Evolutionary conservation across 2,888 invertebrate genomes (phyloP), one percentile per base, ranked within the genome.

Genomic region (Melitaea athalia): DNA sequence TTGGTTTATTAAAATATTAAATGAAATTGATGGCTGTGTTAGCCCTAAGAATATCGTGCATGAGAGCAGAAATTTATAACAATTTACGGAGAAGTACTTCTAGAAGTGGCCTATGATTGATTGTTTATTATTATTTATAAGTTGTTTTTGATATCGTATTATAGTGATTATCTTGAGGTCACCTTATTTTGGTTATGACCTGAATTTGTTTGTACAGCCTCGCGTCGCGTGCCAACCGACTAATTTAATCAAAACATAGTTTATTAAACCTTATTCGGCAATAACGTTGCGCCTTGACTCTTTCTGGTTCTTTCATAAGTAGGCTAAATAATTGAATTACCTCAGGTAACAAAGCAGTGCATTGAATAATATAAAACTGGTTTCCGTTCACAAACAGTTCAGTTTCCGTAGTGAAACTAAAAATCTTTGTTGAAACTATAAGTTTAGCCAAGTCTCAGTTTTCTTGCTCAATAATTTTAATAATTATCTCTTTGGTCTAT

Each of bases 201-300:
- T 84, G 82, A 82, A 84, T 89, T 78, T 80, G 78, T 69, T 71
- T 69, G 59, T 70, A 60, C 61, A 63, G 83, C 84, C 87, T 85
- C 86, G 89, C 87, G 84, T 91, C 85, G 91, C 91, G 90, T 91
- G 91, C 80, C 71, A 81, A 82, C 80, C 79, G 85, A 86, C 88
- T 89, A 89, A 90, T 91, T 91, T 89, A 89, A 91, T 89, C 88
- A 89, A 88, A 90, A 88, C 88, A 89, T 82, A 86, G 83, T 84
- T 85, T 86, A 85, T 83, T 86, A 86, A 85, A 86, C 85, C 85
- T 85, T 89, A 87, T 89, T 89, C 85, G 87, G 86, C 86, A 85
- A 86, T 85, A 85, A 82, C 83, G 83, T 78, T 81, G 77, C 76
- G 78, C 81, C 78, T 79, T 78, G 78, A 82, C 79, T 79, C 79